These are phyloP conservation scores for Alosa sapidissima DNA, from an alignment of 2,797 vertebrate species.

Conservation along the genomic window DNA sequence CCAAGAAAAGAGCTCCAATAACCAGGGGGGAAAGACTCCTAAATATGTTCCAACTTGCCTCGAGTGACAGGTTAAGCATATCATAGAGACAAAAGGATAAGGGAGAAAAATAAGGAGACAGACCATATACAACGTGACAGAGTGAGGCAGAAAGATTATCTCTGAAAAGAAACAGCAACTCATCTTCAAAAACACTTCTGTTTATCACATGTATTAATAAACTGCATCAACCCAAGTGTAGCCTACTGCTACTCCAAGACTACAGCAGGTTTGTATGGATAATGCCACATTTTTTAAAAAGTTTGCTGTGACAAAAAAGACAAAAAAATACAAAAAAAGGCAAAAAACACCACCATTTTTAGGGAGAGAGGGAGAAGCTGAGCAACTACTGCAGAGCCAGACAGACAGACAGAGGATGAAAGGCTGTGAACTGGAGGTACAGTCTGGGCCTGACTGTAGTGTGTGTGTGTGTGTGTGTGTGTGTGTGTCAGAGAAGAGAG, in stretches of 20 bases:
- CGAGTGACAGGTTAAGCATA: neutral
- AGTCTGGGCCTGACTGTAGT: neutral
- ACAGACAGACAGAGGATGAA: neutral
- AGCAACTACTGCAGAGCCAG: neutral
- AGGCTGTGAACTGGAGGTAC: neutral
- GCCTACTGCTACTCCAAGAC: neutral
- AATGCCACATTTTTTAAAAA: neutral
- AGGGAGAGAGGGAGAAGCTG: neutral
- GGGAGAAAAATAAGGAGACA: neutral
- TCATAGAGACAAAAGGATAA: neutral
- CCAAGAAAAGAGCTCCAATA: constrained; percentile 42
- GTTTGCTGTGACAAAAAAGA: constrained; percentile 12
- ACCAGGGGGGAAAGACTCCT: constrained; percentile 37
- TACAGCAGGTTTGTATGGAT: neutral
- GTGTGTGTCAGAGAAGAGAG: constrained; percentile 5
- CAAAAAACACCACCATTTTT: neutral
- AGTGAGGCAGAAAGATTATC: neutral
- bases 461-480: neutral
- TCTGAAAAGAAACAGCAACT: neutral
- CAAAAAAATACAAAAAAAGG: neutral
- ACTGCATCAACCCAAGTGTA: neutral
- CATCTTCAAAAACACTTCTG: neutral
- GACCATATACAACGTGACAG: neutral
- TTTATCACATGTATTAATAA: constrained; percentile 15
- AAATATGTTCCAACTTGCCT: constrained; percentile 23